Evolutionary conservation across 2,797 vertebrate species (phyloP).

Genomic region (Pipistrellus kuhlii): DNA sequence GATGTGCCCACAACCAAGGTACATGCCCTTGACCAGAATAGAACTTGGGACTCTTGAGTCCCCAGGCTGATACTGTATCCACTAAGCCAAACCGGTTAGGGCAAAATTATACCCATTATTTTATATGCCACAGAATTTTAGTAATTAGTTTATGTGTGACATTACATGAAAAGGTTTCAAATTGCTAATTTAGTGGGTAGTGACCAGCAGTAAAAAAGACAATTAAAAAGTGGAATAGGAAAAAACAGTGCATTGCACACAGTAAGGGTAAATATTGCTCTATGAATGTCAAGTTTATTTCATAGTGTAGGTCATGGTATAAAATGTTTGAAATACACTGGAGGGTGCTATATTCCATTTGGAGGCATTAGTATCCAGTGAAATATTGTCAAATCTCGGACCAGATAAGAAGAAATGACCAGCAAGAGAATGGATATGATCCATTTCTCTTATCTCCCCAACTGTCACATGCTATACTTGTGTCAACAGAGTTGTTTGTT

Average conservation of each 20-base stretch:
- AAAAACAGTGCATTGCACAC: neutral
- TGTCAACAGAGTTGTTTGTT: constrained; percentile 35
- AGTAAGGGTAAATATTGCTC: constrained; percentile 33
- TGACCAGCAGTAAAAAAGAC: neutral
- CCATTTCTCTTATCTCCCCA: neutral
- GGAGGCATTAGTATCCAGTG: neutral
- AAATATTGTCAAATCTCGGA: constrained; percentile 16
- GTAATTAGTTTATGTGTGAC: neutral
- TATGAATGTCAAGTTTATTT: neutral
- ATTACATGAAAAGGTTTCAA: neutral
- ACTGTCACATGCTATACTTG: neutral
- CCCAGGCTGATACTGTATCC: too few species aligned
- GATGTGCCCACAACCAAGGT: too few species aligned
- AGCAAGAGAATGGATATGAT: constrained; percentile 13
- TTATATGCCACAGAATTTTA: neutral
- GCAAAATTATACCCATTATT: neutral
- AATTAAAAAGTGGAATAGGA: neutral
- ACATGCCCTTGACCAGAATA: too few species aligned
- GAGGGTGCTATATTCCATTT: neutral
- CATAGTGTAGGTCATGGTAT: neutral
- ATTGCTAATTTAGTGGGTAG: neutral
- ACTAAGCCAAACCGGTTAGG: too few species aligned
- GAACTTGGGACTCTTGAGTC: too few species aligned
- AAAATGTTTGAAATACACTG: constrained; percentile 33
- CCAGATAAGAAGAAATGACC: constrained; percentile 45